These are phyloP conservation scores for Scaeva pyrastri DNA, from an alignment of 2,888 invertebrate species.

Conservation along the genomic window DNA sequence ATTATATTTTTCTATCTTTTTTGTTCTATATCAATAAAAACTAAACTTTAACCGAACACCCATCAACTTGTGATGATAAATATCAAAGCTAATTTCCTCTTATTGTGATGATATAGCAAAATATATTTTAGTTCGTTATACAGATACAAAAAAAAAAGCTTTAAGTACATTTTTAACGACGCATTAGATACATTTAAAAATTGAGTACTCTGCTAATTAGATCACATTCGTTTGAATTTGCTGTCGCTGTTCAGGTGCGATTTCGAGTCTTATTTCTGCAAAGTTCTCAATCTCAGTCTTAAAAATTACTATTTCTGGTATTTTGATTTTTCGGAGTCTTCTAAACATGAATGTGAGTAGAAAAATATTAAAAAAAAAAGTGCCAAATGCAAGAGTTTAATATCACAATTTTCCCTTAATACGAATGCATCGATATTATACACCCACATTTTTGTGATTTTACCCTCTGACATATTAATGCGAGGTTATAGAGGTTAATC, in stretches of 20 bases:
- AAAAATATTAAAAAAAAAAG: background rate
- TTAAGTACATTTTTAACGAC: slow-evolving; percentile 25
- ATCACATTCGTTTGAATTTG: slow-evolving; percentile 43
- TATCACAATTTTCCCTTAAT: background rate
- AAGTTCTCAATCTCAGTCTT: background rate
- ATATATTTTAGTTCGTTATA: background rate
- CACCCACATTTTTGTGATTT: background rate
- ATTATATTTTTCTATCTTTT: background rate
- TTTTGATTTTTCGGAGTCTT: no score
- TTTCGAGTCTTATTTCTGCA: background rate
- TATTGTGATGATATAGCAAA: background rate
- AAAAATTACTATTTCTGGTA: no score
- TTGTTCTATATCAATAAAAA: no score
- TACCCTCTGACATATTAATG: background rate
- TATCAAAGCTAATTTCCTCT: slow-evolving; percentile 2
- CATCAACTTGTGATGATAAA: slow-evolving; percentile 16
- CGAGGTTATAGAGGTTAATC: background rate
- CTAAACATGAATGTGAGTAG: slow-evolving; percentile 53
- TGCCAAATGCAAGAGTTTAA: background rate
- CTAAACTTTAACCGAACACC: slow-evolving; percentile 3
- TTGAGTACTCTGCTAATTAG: slow-evolving; percentile 16
- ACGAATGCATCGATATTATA: background rate
- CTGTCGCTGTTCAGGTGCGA: slow-evolving; percentile 39
- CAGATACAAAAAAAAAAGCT: slow-evolving; percentile 15
- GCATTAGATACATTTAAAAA: slow-evolving; percentile 32